phyloP scores from a whole-genome alignment of 2,797 vertebrate genomes.

The Hyperoplus immaculatus region DNA sequence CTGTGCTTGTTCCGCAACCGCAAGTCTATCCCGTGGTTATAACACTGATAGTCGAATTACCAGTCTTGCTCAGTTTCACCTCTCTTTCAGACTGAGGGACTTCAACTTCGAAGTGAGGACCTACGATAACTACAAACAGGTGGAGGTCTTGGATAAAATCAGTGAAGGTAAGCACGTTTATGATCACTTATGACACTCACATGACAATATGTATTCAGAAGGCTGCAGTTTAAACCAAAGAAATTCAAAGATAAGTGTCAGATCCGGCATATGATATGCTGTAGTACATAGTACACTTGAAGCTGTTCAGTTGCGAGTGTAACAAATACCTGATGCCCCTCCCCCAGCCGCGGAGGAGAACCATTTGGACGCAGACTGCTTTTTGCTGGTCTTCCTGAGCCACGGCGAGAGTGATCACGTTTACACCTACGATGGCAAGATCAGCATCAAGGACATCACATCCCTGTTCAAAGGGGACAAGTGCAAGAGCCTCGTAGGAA shows the following conservation, averaged over 20 bases:
- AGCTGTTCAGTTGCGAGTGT: neutral
- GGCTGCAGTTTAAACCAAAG: neutral
- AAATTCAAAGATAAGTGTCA: neutral
- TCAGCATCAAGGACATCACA: slow-evolving; percentile 88
- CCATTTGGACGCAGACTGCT: slow-evolving; percentile 92
- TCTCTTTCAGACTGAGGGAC: slow-evolving; percentile 80
- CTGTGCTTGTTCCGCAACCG: slow-evolving; percentile 15
- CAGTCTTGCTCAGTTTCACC: neutral
- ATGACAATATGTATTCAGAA: neutral
- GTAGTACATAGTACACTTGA: neutral
- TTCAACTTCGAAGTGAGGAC: slow-evolving; percentile 92
- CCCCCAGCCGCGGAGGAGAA: slow-evolving; percentile 84
- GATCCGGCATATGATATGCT: neutral
- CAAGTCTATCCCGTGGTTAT: neutral
- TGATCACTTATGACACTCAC: neutral
- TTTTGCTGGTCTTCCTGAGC: slow-evolving; percentile 93
- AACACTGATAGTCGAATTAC: neutral
- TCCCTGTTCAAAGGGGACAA: slow-evolving; percentile 91
- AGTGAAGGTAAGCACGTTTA: slow-evolving; percentile 82
- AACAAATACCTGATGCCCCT: slow-evolving; percentile 22
- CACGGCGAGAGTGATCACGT: slow-evolving; percentile 92
- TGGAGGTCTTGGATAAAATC: slow-evolving; percentile 83
- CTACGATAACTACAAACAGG: slow-evolving; percentile 85
- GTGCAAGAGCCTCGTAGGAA: slow-evolving; percentile 92
- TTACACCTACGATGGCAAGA: slow-evolving; percentile 87